Conservation (phyloP, 1,140 invertebrate genomes). For the Lucilia cuprina region DNA sequence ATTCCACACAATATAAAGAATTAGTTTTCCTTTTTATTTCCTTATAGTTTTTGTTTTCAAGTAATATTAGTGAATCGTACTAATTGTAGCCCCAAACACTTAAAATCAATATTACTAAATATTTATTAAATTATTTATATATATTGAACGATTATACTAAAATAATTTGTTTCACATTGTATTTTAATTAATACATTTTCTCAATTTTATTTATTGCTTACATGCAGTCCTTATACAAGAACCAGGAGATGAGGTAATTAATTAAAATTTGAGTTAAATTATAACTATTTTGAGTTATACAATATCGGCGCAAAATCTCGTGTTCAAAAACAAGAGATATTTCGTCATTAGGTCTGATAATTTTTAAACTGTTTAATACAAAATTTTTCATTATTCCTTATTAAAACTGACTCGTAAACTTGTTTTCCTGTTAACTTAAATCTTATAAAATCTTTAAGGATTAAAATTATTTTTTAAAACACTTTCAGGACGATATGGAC, state of each 20-base stretch:
- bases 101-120: background rate
- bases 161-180: background rate
- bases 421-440: background rate
- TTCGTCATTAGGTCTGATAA: too few relatives aligned
- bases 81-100: background rate
- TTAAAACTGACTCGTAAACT: too few relatives aligned
- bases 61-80: background rate
- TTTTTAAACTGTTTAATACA: too few relatives aligned
- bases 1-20: background rate
- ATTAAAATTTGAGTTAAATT: background rate
- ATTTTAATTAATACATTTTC: background rate
- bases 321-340: too few relatives aligned
- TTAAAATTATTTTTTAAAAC: conserved; percentile 24
- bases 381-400: too few relatives aligned
- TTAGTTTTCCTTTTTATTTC: background rate
- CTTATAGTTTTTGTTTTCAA: background rate
- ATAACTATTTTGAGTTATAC: background rate
- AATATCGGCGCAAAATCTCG: too few relatives aligned
- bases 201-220: conserved; percentile 53
- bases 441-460: background rate
- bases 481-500: conserved; percentile 54
- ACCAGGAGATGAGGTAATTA: conserved; percentile 59
- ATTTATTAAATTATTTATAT: background rate
- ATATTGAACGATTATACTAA: background rate
- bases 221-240: conserved; percentile 60